These are phyloP conservation scores for Nowickia ferox DNA, from an alignment of 2,888 invertebrate genomes.

Conservation along the genomic window DNA sequence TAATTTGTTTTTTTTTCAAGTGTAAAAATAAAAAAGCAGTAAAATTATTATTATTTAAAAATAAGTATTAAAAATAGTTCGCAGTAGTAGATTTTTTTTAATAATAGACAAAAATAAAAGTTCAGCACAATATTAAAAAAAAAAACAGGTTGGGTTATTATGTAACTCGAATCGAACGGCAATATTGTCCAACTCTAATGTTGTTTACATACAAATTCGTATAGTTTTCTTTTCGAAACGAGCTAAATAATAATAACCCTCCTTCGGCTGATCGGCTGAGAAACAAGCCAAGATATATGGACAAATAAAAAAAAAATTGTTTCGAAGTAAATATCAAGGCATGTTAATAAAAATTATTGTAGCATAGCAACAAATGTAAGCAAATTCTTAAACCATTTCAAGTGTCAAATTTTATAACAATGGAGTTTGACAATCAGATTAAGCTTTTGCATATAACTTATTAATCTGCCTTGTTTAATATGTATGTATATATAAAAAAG, in stretches of 20 bases:
- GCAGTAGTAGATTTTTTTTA: slow-evolving; percentile 45
- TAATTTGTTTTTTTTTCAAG: slow-evolving; percentile 23
- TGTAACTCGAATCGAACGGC: no score
- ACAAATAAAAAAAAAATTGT: slow-evolving; percentile 4
- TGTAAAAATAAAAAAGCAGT: slow-evolving; percentile 55
- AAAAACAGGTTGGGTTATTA: not conserved
- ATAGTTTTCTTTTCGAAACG: no score
- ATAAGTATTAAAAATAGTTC: slow-evolving; percentile 63
- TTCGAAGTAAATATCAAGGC: slow-evolving; percentile 1
- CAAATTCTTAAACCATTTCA: no score
- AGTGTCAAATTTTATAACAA: no score
- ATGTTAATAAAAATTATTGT: no score
- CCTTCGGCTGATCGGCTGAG: no score
- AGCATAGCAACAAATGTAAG: no score
- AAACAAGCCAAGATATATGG: not conserved
- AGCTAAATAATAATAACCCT: not conserved
- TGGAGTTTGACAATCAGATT: no score
- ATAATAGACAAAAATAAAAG: slow-evolving; percentile 24
- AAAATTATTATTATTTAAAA: slow-evolving; percentile 63
- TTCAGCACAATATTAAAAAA: slow-evolving; percentile 20
- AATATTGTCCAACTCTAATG: no score
- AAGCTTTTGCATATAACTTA: no score
- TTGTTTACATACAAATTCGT: no score
- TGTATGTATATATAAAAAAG: not conserved
- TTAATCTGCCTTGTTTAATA: no score